Conservation (phyloP, 2,888 invertebrate genomes). For the Plagiodera versicolora region DNA sequence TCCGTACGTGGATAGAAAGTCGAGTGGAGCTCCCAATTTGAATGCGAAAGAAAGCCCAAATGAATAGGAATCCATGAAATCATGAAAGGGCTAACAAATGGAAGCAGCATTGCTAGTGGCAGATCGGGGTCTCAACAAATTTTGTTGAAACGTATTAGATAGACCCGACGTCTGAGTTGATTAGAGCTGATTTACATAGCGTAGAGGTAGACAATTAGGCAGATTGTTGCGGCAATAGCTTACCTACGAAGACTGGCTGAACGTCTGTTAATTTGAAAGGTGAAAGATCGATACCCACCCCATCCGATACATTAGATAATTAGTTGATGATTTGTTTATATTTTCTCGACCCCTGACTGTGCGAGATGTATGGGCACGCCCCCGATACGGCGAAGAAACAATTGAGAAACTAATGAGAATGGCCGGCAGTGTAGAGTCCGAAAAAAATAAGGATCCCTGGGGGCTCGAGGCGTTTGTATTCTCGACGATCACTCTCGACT, state of each 20-base stretch:
- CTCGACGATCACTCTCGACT: conserved; percentile 8
- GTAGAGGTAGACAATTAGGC: conserved; percentile 45
- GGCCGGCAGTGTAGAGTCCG: not conserved
- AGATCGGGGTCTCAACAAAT: conserved; percentile 38
- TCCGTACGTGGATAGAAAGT: conserved; percentile 5
- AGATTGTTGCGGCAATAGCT: conserved; percentile 40
- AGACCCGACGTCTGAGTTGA: conserved; percentile 45
- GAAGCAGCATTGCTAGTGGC: conserved; percentile 30
- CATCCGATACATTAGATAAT: not conserved
- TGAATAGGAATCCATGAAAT: conserved; percentile 23
- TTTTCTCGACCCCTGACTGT: not conserved
- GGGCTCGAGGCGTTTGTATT: conserved; percentile 9
- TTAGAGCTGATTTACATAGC: conserved; percentile 46
- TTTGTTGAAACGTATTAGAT: conserved; percentile 36
- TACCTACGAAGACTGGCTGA: conserved; percentile 32
- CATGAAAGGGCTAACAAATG: conserved; percentile 30
- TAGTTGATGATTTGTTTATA: not conserved
- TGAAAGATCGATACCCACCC: conserved; percentile 17
- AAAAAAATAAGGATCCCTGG: not conserved
- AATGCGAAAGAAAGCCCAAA: conserved; percentile 20
- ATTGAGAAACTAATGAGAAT: no score
- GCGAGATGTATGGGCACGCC: no score
- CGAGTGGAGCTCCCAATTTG: conserved; percentile 10
- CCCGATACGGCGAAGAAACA: no score
- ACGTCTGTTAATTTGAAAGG: conserved; percentile 22